phyloP scores from a whole-genome alignment of 2,113 vertebrate species.

The Campylomormyrus tamandua region DNA sequence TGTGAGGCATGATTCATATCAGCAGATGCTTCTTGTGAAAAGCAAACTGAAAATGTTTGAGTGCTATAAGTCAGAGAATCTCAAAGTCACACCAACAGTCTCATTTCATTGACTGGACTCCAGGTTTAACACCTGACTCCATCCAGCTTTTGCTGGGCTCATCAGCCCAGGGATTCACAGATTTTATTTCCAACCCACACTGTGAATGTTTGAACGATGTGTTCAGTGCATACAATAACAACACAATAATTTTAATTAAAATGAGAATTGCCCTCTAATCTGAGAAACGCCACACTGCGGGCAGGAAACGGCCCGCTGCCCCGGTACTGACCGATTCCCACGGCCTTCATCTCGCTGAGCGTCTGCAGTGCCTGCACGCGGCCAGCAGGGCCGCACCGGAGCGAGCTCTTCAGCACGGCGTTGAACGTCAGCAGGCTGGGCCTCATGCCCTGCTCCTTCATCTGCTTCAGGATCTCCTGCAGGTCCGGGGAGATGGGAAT shows the following conservation, averaged over 20 bases:
- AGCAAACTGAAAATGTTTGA: background rate
- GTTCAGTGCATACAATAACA: background rate
- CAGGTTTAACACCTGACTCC: background rate
- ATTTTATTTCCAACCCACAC: background rate
- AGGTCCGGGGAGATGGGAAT: background rate
- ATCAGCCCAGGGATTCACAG: background rate
- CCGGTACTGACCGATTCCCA: conserved; percentile 67
- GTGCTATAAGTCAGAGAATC: background rate
- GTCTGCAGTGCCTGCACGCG: conserved; percentile 48
- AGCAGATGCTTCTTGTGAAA: background rate
- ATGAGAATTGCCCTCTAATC: background rate
- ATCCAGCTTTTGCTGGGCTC: background rate
- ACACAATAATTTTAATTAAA: background rate
- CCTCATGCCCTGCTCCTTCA: conserved; percentile 74
- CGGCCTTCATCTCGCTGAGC: conserved; percentile 80
- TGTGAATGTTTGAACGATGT: background rate
- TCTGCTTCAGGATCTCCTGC: conserved; percentile 79
- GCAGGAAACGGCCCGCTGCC: background rate
- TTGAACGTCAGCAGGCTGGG: conserved; percentile 87
- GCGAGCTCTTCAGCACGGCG: conserved; percentile 65
- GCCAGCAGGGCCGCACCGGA: conserved; percentile 58
- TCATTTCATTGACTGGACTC: background rate
- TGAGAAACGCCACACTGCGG: background rate
- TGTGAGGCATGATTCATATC: background rate
- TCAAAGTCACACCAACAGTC: background rate